These are phyloP conservation scores for Schizopygopsis malacanthus DNA, from an alignment of 2,797 vertebrate species.

Conservation along the genomic window DNA sequence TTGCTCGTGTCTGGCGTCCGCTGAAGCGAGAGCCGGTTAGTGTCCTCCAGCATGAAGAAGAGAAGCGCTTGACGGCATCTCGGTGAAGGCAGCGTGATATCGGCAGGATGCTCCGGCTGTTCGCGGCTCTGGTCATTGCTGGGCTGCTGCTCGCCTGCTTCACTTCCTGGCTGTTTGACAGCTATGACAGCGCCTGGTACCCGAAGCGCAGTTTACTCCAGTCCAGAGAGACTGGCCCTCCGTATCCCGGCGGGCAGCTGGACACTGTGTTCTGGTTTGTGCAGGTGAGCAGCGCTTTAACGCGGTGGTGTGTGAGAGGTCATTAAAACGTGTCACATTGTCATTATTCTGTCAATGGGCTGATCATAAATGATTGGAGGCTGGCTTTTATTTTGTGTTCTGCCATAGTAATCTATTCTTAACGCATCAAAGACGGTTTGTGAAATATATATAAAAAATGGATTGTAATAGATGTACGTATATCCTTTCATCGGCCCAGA, in stretches of 20 bases:
- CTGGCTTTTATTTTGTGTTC: conserved; percentile 37
- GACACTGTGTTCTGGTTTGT: conserved; percentile 89
- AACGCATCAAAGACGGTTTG: neutral
- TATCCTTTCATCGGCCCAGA: too few species aligned
- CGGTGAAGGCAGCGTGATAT: neutral
- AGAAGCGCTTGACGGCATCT: conserved; percentile 10
- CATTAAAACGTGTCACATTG: neutral
- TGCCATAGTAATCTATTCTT: conserved; percentile 22
- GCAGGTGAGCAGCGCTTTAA: conserved; percentile 80
- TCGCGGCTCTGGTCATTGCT: conserved; percentile 74
- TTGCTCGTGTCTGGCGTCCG: neutral
- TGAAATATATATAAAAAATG: too few species aligned
- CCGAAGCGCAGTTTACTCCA: conserved; percentile 74
- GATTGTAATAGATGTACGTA: too few species aligned
- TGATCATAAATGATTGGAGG: neutral
- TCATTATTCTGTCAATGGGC: conserved; percentile 4
- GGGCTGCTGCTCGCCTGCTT: conserved; percentile 80
- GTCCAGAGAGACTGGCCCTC: conserved; percentile 62
- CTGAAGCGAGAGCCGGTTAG: neutral
- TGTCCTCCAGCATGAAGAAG: neutral
- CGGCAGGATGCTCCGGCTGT: conserved; percentile 80
- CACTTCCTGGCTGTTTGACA: conserved; percentile 81
- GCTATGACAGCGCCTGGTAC: conserved; percentile 80
- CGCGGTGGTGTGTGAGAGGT: neutral
- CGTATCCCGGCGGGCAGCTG: conserved; percentile 77